Conservation (phyloP, 2,113 vertebrate species). For the Pangasianodon hypophthalmus region DNA sequence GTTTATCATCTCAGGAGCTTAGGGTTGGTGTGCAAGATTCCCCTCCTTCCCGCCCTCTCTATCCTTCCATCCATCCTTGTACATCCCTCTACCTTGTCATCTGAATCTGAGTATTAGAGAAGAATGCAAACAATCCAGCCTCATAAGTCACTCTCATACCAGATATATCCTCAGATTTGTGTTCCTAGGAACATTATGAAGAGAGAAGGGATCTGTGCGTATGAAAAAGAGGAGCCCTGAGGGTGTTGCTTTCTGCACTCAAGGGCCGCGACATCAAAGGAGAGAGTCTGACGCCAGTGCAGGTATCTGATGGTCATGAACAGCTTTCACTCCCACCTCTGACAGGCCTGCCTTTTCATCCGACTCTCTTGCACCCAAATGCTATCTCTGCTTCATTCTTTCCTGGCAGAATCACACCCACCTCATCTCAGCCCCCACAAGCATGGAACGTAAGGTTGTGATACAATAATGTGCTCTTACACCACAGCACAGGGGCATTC, state of each 20-base stretch:
- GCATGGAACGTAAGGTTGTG: background rate
- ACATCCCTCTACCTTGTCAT: slow-evolving; percentile 3
- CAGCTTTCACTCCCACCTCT: slow-evolving; percentile 20
- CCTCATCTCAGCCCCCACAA: background rate
- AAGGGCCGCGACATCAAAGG: slow-evolving; percentile 38
- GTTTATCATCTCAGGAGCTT: background rate
- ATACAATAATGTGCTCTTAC: background rate
- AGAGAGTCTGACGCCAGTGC: slow-evolving; percentile 19
- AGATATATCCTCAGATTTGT: background rate
- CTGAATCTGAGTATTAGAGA: slow-evolving; percentile 6
- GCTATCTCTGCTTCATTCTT: background rate
- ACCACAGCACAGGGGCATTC: background rate
- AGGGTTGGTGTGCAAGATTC: background rate
- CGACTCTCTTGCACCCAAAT: background rate
- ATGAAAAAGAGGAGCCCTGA: slow-evolving; percentile 18
- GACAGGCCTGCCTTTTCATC: slow-evolving; percentile 9
- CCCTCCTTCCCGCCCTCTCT: background rate
- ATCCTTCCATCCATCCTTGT: background rate
- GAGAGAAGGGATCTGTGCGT: background rate
- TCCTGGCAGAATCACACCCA: background rate
- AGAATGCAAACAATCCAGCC: background rate
- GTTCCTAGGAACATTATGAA: background rate
- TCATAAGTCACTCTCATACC: background rate
- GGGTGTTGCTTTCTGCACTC: slow-evolving; percentile 21
- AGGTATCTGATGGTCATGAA: slow-evolving; percentile 12